Conservation (phyloP, 1,140 invertebrate species). For the Tetragnatha versicolor region DNA sequence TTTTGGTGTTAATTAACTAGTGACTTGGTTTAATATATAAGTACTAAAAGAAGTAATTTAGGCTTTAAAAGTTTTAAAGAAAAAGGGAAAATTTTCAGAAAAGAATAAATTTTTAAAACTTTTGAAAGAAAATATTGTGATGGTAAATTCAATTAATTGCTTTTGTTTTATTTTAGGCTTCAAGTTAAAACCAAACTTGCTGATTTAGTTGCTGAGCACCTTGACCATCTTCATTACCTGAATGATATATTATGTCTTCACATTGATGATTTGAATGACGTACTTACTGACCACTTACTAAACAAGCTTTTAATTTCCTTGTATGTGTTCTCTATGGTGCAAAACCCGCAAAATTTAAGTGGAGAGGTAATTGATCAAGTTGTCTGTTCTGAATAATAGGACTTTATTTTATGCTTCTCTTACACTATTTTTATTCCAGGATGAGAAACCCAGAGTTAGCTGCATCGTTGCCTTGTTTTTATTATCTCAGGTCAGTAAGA, state of each 20-base stretch:
- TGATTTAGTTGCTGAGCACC: constrained; percentile 95
- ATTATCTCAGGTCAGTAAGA: constrained; percentile 77
- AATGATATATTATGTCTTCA: constrained; percentile 95
- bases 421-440: constrained; percentile 59
- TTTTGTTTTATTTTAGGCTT: constrained; percentile 88
- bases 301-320: constrained; percentile 92
- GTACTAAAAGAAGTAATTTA: no score
- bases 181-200: constrained; percentile 84
- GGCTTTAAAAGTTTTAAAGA: no score
- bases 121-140: no score
- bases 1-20: no score
- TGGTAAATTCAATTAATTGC: no score
- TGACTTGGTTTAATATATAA: no score
- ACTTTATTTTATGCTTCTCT: not conserved
- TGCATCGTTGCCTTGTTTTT: constrained; percentile 90
- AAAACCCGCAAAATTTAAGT: constrained; percentile 10
- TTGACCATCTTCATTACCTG: constrained; percentile 97
- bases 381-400: not conserved
- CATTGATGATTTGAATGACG: constrained; percentile 91
- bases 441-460: constrained; percentile 75
- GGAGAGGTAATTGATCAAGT: constrained; percentile 17
- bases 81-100: no score
- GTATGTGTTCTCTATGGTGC: constrained; percentile 55
- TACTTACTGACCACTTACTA: constrained; percentile 93
- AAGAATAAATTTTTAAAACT: no score